Evolutionary conservation across 1,140 invertebrate genomes (phyloP), one percentile per base, ranked within the genome.

Genomic region (Luehdorfia chinensis): DNA sequence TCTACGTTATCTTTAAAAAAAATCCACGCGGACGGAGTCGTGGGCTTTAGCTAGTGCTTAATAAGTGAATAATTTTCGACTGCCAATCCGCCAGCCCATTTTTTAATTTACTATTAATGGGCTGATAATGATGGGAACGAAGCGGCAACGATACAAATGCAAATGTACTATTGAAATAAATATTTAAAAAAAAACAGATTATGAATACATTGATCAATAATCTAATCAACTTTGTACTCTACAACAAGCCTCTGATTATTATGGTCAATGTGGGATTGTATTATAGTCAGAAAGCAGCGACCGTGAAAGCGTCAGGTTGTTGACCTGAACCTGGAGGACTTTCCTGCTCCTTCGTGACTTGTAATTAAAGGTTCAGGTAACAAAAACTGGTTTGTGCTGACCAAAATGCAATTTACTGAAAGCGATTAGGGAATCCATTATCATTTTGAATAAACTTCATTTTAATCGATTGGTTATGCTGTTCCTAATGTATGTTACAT

Each of bases 261-360:
- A 31, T 31, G 30, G 13, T 25, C 11, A 25, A 23, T 39, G 12
- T 19, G 11, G 16, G 5, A 18, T 43, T 15, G 13, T n/a, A n/a
- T n/a, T n/a, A n/a, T n/a, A 13, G 21, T 30, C 23, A 16, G 39
- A 43, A 43, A 43, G 39, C 23, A 16, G 39, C 27, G 27, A 18
- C 23, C 37, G 19, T 25, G 36, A n/a, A 12, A 14, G 31, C 13
- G 19, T 15, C 13, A 28, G 39, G 25, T 43, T 18, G 15, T 30
- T 30, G 39, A 43, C 39, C 25, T n/a, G 5, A 18, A 43, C 39
- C 39, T 43, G 39, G 4, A 43, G 39, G 39, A 43, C 39, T 30
- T 43, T 43, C 39, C 15, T 43, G 39, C 8, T 41, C 21, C 25
- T 30, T 12, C 30, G 6, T 13, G 9, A 31, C 39, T 30, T 16